A percentile compares a stretch with the other conserved stretches of the same genome.
phyloP scores from a whole-genome alignment of 2,888 invertebrate species.

The Melanotus villosus region DNA sequence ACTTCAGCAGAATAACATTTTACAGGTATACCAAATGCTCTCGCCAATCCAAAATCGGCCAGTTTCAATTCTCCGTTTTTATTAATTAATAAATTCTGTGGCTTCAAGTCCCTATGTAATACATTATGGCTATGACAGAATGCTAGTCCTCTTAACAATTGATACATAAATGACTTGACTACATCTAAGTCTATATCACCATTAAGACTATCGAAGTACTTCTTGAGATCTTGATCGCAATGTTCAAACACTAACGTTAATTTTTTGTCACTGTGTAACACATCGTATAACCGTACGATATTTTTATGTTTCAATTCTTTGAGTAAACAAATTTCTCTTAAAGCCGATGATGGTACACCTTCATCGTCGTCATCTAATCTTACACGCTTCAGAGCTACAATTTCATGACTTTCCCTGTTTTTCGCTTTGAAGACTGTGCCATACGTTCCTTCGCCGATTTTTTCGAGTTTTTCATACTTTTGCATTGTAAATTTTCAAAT shows the following conservation, averaged over 20 bases:
- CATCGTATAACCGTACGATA: slow-evolving; percentile 97
- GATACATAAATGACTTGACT: slow-evolving; percentile 96
- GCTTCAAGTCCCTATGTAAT: slow-evolving; percentile 94
- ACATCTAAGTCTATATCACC: slow-evolving; percentile 98
- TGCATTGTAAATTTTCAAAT: slow-evolving; percentile 76
- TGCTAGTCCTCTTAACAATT: slow-evolving; percentile 92
- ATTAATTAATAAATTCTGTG: slow-evolving; percentile 97
- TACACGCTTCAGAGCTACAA: slow-evolving; percentile 97
- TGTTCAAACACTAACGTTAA: slow-evolving; percentile 98
- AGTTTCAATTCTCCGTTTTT: slow-evolving; percentile 97
- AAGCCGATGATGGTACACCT: slow-evolving; percentile 98
- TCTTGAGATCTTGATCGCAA: slow-evolving; percentile 98
- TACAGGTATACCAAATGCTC: slow-evolving; percentile 99
- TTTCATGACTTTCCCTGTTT: slow-evolving; percentile 96
- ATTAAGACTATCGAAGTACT: slow-evolving; percentile 98
- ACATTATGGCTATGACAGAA: slow-evolving; percentile 99
- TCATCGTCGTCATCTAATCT: slow-evolving; percentile 99
- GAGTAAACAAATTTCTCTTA: slow-evolving; percentile 98
- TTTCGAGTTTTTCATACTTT: slow-evolving; percentile 99
- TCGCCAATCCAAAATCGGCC: slow-evolving; percentile 98
- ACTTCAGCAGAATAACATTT: slow-evolving; percentile 99
- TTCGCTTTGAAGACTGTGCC: slow-evolving; percentile 99
- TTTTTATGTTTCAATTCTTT: slow-evolving; percentile 99
- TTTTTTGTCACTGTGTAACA: slow-evolving; percentile 97
- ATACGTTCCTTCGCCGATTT: slow-evolving; percentile 99